Percentiles rank a stretch among this genome's conserved stretches.
phyloP scores from a whole-genome alignment of 2,888 invertebrate species.

The Chaitophorus viminalis region DNA sequence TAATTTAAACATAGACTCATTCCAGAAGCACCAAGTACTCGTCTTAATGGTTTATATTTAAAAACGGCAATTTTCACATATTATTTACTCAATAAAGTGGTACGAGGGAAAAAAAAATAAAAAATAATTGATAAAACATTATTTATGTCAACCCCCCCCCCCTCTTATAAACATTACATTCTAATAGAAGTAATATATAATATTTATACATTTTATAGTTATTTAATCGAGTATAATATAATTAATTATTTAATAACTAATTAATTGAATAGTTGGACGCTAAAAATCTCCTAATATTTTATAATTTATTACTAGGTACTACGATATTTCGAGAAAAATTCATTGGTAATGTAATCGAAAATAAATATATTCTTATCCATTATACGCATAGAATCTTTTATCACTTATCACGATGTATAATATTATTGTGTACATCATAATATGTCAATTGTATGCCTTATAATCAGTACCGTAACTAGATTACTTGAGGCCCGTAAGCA shows the following conservation, averaged over 20 bases:
- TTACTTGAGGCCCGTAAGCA: no score
- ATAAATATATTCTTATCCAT: no score
- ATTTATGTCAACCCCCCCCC: neutral
- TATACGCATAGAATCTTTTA: no score
- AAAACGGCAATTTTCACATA: conserved; percentile 7
- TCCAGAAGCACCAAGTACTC: neutral
- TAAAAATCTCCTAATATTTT: no score
- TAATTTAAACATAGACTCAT: neutral
- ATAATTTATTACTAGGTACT: no score
- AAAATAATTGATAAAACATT: neutral
- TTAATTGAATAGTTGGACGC: neutral
- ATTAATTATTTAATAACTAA: neutral
- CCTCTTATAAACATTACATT: neutral
- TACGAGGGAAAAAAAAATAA: neutral
- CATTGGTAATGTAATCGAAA: no score
- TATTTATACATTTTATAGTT: no score
- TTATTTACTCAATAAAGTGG: neutral
- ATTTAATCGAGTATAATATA: neutral
- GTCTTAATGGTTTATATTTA: conserved; percentile 8
- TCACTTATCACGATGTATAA: no score
- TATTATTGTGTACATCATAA: no score
- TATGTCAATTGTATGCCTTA: no score
- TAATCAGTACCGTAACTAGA: no score
- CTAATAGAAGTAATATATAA: neutral
- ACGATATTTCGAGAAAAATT: no score